These are phyloP conservation scores for Pachycephala philippinensis DNA, from an alignment of 2,113 vertebrate genomes.

Conservation along the genomic window DNA sequence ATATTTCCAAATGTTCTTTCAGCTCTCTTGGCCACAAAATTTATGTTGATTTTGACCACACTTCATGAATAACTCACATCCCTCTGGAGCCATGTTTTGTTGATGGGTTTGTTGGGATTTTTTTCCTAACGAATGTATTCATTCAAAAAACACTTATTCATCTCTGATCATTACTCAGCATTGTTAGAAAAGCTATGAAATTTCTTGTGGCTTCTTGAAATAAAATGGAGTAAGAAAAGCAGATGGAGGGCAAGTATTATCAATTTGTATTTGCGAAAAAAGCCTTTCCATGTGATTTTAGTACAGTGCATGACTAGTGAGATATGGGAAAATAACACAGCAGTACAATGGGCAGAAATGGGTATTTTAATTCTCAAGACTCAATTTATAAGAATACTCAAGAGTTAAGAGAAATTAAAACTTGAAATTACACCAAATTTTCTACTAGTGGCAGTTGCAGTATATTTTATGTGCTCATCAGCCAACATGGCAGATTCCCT, in stretches of 20 bases:
- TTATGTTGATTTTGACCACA: background rate
- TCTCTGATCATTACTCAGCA: background rate
- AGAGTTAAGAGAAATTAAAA: background rate
- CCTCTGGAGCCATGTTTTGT: background rate
- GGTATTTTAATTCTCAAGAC: background rate
- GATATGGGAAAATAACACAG: background rate
- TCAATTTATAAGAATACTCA: background rate
- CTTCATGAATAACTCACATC: background rate
- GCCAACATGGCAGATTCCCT: accelerated
- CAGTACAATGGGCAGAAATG: background rate
- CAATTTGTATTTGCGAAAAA: background rate
- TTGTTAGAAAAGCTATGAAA: background rate
- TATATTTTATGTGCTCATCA: background rate
- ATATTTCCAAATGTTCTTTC: background rate
- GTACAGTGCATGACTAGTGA: background rate
- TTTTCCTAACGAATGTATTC: background rate
- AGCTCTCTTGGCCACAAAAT: background rate
- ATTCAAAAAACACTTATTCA: background rate
- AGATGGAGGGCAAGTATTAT: background rate
- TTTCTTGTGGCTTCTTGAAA: background rate
- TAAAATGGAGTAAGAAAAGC: background rate
- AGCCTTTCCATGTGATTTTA: background rate
- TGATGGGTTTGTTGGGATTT: background rate
- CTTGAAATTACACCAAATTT: background rate
- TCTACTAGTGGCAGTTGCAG: background rate